A percentile compares a stretch with the other conserved stretches of the same genome.
phyloP scores from a whole-genome alignment of 2,888 invertebrate species.

The Cataglyphis altisquamis region DNA sequence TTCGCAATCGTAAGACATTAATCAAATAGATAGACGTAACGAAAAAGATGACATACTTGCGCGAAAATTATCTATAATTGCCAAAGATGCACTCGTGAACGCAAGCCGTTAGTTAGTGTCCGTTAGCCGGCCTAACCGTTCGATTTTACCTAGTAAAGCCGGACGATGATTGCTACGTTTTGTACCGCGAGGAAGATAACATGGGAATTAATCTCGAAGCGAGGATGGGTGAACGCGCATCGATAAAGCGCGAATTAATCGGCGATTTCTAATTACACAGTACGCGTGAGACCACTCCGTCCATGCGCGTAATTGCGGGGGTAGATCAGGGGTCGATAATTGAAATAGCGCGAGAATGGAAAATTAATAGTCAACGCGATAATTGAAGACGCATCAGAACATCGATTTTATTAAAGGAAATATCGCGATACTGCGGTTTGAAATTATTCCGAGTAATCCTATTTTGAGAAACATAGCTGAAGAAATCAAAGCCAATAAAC shows the following conservation, averaged over 20 bases:
- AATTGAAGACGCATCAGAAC: background rate
- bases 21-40: background rate
- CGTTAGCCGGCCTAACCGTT: constrained; percentile 45
- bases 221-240: background rate
- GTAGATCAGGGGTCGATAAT: background rate
- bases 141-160: constrained; percentile 26
- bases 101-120: constrained; percentile 43
- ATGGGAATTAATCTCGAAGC: background rate
- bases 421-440: background rate
- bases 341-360: background rate
- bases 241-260: constrained; percentile 38
- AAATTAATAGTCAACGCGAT: constrained; percentile 1
- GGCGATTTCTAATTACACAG: constrained; percentile 26
- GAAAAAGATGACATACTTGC: constrained; percentile 41
- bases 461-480: background rate
- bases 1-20: background rate
- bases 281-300: background rate
- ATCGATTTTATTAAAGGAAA: constrained; percentile 11
- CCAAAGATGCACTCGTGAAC: constrained; percentile 45
- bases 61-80: constrained; percentile 49
- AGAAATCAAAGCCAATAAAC: background rate
- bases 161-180: constrained; percentile 35
- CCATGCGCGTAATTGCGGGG: background rate
- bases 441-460: constrained; percentile 1
- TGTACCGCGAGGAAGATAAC: background rate